Percentiles rank a stretch among this genome's conserved stretches.
phyloP scores from a whole-genome alignment of 2,113 vertebrate species.

The Pelecanus crispus region DNA sequence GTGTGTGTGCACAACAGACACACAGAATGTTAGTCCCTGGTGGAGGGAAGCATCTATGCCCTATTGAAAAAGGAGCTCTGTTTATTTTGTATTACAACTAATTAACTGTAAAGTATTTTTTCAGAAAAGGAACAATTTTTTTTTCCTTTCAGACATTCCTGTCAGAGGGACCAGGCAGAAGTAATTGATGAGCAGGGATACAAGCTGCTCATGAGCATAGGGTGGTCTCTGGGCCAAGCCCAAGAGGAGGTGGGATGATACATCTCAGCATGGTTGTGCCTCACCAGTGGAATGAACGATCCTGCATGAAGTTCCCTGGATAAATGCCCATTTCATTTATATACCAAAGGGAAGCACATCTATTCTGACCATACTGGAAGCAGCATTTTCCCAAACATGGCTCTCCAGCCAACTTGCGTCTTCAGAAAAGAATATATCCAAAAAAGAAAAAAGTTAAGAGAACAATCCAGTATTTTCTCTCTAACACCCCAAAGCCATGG shows the following conservation, averaged over 20 bases:
- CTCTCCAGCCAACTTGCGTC: background rate
- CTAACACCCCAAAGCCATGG: background rate
- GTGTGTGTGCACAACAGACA: background rate
- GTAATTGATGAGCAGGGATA: background rate
- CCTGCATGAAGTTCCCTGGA: background rate
- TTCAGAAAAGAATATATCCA: background rate
- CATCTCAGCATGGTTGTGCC: background rate
- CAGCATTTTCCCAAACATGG: background rate
- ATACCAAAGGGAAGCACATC: background rate
- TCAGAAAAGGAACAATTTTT: background rate
- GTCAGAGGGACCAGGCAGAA: background rate
- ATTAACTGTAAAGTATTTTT: background rate
- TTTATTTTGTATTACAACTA: background rate
- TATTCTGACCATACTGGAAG: background rate
- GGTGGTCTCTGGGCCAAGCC: background rate
- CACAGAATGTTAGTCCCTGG: background rate
- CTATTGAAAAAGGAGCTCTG: background rate
- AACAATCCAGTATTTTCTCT: background rate
- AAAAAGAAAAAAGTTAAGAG: background rate
- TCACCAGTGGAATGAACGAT: background rate
- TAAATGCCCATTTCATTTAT: background rate
- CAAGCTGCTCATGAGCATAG: background rate
- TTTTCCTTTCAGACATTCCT: fast-evolving
- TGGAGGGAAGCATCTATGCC: background rate
- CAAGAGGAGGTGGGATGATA: background rate